Evolutionary conservation across 2,888 invertebrate species (phyloP), one percentile per base, ranked within the genome.

Genomic region (Altica lythri): DNA sequence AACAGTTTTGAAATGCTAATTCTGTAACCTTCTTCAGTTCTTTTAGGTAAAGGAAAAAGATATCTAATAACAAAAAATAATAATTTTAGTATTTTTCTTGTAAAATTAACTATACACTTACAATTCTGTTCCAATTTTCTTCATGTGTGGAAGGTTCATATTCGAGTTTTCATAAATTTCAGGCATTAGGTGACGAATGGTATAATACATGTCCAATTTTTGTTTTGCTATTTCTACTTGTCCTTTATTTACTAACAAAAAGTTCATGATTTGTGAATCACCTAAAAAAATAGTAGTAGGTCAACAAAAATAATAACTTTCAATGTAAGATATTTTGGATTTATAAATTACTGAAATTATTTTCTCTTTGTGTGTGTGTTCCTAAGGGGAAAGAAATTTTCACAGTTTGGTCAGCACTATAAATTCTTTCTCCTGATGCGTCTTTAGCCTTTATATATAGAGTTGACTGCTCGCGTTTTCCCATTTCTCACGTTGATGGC

Each of bases 1-100:
- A 59, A 57, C 0, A 79, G 57, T 60, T 80, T 72, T 1, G 78
- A 75, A 1, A 81, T 65, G 70, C 75, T 75, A 0, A 81, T 74
- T 44, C 80, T 71, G 3, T 77, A 72, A 5, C 72, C 70, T 29
- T 80, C 78, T 0, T 76, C 74, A 35, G 73, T 75, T 12, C 80
- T 48, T 53, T 77, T 78, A 6, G 80, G 80, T 0, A 80, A 65
- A 1, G 79, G 78, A 0, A 79, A 62, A 55, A 75, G 78, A 44
- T 73, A 68, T 2, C 80, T 80, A 72, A n/a, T 22, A 14, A 14
- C 14, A 35, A 35, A n/a, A 22, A 6, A 22, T 22, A 22, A 10
- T 1, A 13, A 18, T 29, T 34, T 3, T 2, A 4, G 8, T 35
- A 12, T 14, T 37, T 34, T 34, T 34, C 10, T 16, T 10, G 27